Evolutionary conservation across 2,888 invertebrate species (phyloP), one percentile per base, ranked within the genome.

Genomic region (Lottia gigantea): DNA sequence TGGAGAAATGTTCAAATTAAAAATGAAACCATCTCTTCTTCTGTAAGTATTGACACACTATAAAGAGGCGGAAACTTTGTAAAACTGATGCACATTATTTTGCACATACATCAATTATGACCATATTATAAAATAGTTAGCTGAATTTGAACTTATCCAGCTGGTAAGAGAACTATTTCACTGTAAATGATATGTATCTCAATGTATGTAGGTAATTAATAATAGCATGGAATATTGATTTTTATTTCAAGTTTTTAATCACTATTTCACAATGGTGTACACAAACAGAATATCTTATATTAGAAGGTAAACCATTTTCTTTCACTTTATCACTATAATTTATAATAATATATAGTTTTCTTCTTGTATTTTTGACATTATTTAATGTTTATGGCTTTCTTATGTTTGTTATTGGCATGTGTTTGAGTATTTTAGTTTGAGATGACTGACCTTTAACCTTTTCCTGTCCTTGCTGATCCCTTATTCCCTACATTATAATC

Each of bases 1-100:
- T 87, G 87, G 87, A 80, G 79, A 72, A 67, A 73, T 15, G 80
- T 87, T n/a, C 71, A 70, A 15, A 71, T 87, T 7, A 76, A 71
- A 55, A 76, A 82, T 45, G 76, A 78, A 19, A 74, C 80, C 65
- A 76, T 86, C 19, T 83, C 83, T 26, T 76, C 83, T 15, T 73
- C 82, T 74, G 84, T 81, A 73, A 71, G 71, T 69, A 46, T 31
- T 49, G 47, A 45, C 64, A 6, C 40, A 40, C 40, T 40, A 6
- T 40, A 40, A 40, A 40, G 6, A 40, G 40, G 11, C 40, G 7
- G 40, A 6, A 31, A n/a, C n/a, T n/a, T n/a, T n/a, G n/a, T n/a
- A n/a, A n/a, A n/a, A n/a, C n/a, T n/a, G n/a, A n/a, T n/a, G n/a
- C n/a, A n/a, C n/a, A n/a, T n/a, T n/a, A n/a, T n/a, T n/a, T n/a